Evolutionary conservation across 2,797 vertebrate genomes (phyloP), one percentile per base, ranked within the genome.

Genomic region (Muscicapa comitata): DNA sequence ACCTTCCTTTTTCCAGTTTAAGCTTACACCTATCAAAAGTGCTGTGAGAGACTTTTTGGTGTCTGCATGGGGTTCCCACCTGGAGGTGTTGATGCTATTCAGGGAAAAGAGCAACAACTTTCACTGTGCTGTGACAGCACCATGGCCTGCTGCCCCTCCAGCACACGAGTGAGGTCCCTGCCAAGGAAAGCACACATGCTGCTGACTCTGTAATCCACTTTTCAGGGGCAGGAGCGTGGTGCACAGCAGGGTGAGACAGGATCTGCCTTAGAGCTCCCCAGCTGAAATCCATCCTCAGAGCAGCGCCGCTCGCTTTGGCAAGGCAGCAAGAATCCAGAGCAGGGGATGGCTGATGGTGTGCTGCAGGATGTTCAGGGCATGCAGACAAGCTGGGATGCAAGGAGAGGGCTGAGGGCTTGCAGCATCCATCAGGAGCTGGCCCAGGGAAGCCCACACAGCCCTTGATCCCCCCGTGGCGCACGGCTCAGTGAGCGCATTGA

Each of bases 181-280:
- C 68, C 81, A 90, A 45, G 67, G 47, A 59, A 74, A 95, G 77
- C 63, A 79, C 47, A 38, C 13, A 2, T 0, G 0, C 54, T 77
- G 65, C 72, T 90, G 58, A 23, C 35, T 86, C 90, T 47, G 62
- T 63, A 95, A 89, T 85, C 51, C 57, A 50, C 42, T 74, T 87
- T 92, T 74, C 0, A 4, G 50, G 35, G 50, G 24, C 33, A 59
- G 79, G 55, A 88, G 65, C 0, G 3, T 81, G 83, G 62, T 5
- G 6, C 88, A 57, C 71, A 92, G 92, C 86, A 61, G 81, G 78
- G 61, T 6, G 47, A 68, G 81, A 9, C 0, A 0, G 33, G 81
- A 61, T 80, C 74, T 74, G 80, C 42, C 71, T 68, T 21, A 74
- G 55, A 2, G 0, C 59, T 51, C 57, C 74, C 81, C 91, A 75